Percentiles rank a stretch among this genome's conserved stretches.
Evolutionary conservation across 2,113 vertebrate genomes (phyloP).

Genomic region (Pandion haliaetus): DNA sequence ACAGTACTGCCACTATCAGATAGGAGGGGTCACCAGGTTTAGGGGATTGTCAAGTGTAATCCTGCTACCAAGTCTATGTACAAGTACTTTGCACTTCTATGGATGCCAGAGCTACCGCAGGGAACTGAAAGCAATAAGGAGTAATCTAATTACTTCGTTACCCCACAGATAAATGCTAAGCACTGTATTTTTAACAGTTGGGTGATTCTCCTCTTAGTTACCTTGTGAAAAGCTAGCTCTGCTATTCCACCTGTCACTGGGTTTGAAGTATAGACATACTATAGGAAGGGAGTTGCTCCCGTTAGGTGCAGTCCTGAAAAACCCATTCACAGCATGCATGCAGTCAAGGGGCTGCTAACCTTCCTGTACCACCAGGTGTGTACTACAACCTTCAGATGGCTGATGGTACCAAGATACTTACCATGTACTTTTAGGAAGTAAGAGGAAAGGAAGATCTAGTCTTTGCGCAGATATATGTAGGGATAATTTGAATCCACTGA

Average conservation of each 20-base stretch:
- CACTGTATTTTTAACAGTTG: neutral
- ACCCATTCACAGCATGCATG: neutral
- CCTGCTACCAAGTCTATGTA: neutral
- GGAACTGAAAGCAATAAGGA: neutral
- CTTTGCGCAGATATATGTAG: neutral
- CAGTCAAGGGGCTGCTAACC: no score
- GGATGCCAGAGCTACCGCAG: neutral
- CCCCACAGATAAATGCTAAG: neutral
- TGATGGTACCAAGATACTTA: neutral
- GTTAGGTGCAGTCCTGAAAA: neutral
- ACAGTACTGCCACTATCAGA: neutral
- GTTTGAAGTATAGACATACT: neutral
- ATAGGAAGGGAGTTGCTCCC: neutral
- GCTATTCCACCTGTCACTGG: neutral
- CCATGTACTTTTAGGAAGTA: neutral
- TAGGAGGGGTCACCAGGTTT: neutral
- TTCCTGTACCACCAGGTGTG: rapidly evolving
- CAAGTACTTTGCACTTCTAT: neutral
- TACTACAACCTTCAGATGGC: neutral
- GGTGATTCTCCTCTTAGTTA: neutral
- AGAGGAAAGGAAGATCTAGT: neutral
- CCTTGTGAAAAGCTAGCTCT: neutral
- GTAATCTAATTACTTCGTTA: neutral
- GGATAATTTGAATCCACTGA: neutral
- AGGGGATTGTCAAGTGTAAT: neutral